These are phyloP conservation scores for Melikaiella ostensackeni DNA, from an alignment of 2,888 invertebrate genomes.

Conservation along the genomic window DNA sequence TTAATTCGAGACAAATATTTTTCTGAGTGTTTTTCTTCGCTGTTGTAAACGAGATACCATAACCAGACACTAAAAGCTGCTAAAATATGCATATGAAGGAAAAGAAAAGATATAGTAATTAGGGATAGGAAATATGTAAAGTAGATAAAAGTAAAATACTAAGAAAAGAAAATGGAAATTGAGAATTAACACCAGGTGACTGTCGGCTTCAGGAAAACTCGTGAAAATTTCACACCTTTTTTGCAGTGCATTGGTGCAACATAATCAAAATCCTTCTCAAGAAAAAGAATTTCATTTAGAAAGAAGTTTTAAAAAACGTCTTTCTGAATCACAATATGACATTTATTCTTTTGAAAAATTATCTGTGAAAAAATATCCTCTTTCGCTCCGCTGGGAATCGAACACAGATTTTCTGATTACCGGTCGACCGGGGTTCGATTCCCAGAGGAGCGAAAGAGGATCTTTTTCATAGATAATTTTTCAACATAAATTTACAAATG, in stretches of 20 bases:
- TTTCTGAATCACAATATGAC: no score
- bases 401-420: no score
- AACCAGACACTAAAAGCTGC: neutral
- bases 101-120: slow-evolving; percentile 1
- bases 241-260: neutral
- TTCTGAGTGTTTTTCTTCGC: neutral
- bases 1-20: no score
- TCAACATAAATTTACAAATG: no score
- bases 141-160: slow-evolving; percentile 5
- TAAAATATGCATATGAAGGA: slow-evolving; percentile 18
- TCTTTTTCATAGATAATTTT: no score
- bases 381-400: no score
- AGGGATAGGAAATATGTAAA: neutral
- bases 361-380: no score
- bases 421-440: no score
- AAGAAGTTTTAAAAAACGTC: no score
- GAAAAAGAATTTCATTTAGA: no score
- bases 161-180: neutral
- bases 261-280: neutral
- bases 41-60: slow-evolving; percentile 5
- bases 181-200: slow-evolving; percentile 11
- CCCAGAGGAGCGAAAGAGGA: no score
- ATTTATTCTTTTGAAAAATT: no score
- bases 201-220: neutral
- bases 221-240: neutral